These are phyloP conservation scores for Nasua narica DNA, from an alignment of 2,797 vertebrate species.

Conservation along the genomic window DNA sequence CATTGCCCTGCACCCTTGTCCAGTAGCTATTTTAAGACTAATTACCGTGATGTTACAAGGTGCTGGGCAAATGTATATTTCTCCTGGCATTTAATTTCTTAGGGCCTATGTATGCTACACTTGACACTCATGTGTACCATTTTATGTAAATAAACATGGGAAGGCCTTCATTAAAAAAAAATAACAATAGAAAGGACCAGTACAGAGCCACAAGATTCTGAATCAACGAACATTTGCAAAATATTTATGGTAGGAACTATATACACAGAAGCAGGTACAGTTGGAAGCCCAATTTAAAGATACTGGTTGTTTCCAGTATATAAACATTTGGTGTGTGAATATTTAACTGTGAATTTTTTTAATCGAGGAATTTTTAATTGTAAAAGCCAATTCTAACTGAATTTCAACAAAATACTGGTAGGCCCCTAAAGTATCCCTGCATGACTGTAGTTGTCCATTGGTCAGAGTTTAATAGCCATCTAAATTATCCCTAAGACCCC, in stretches of 20 bases:
- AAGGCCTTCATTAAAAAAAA: background rate
- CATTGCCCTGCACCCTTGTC: background rate
- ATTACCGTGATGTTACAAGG: background rate
- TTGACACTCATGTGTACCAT: background rate
- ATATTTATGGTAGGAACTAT: background rate
- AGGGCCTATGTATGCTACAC: background rate
- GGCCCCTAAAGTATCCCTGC: background rate
- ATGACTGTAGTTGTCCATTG: background rate
- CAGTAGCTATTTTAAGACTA: background rate
- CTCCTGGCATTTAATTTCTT: background rate
- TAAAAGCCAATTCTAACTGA: background rate
- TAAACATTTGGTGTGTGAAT: background rate
- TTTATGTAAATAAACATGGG: background rate
- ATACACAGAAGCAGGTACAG: background rate
- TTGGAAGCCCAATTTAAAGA: background rate
- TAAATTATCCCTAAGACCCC: background rate
- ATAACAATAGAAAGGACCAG: background rate
- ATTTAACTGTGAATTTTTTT: background rate
- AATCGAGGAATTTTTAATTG: background rate
- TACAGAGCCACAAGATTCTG: background rate
- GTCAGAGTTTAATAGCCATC: background rate
- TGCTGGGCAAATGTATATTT: background rate
- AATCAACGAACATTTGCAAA: background rate
- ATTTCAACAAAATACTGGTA: background rate
- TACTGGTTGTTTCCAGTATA: background rate